Evolutionary conservation across 2,888 invertebrate species (phyloP).

Genomic region (Oscheius sp.): DNA sequence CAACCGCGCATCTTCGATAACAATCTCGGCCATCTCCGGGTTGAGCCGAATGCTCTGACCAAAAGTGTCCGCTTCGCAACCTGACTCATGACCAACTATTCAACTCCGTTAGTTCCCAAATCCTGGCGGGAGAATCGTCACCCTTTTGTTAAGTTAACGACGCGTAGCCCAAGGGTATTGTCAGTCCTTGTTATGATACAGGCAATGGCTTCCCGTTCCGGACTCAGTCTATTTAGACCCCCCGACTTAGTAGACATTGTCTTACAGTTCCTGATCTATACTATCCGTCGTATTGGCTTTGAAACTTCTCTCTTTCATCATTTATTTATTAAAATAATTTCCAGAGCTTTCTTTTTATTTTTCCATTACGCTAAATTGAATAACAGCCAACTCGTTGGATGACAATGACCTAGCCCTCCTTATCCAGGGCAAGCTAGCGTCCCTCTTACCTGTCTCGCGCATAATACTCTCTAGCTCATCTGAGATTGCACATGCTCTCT

Average conservation of each 20-base stretch:
- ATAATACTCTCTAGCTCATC: no score
- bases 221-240: constrained; percentile 5
- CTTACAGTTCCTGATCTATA: not conserved
- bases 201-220: constrained; percentile 15
- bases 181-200: constrained; percentile 12
- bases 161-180: constrained; percentile 15
- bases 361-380: no score
- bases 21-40: constrained; percentile 18
- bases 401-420: no score
- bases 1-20: constrained; percentile 14
- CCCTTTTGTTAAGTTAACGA: constrained; percentile 9
- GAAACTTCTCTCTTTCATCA: constrained; percentile 2
- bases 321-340: no score
- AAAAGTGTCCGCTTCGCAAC: not conserved
- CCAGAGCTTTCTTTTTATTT: no score
- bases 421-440: no score
- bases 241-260: not conserved
- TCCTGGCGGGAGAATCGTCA: not conserved
- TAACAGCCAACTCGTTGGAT: no score
- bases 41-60: constrained; percentile 7
- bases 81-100: not conserved
- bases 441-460: no score
- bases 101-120: not conserved
- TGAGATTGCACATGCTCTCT: no score
- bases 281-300: not conserved